phyloP scores from a whole-genome alignment of 2,797 vertebrate species.

The Cephalopachus bancanus region DNA sequence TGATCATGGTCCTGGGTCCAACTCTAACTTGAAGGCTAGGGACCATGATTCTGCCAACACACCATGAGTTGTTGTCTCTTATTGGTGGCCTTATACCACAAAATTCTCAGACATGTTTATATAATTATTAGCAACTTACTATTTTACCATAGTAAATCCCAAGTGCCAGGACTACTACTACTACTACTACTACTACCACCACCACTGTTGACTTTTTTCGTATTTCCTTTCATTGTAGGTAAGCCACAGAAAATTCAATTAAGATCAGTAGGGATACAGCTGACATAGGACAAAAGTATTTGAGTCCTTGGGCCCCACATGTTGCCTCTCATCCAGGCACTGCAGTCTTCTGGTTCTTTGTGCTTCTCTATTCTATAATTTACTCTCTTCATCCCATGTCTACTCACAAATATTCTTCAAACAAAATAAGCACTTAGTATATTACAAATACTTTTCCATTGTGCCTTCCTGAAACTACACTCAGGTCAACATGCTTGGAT shows the following conservation, averaged over 20 bases:
- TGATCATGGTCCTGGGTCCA: not conserved
- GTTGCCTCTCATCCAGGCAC: not conserved
- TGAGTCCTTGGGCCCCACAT: not conserved
- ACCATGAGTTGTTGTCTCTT: not conserved
- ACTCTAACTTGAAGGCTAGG: not conserved
- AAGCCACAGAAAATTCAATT: slow-evolving; percentile 22
- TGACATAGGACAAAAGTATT: slow-evolving; percentile 15
- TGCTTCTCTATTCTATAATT: slow-evolving; percentile 24
- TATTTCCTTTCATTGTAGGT: slow-evolving; percentile 19
- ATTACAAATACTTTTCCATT: not conserved
- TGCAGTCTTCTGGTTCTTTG: slow-evolving; percentile 15
- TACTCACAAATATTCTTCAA: slow-evolving; percentile 45
- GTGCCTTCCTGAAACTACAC: not conserved
- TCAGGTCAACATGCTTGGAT: not conserved
- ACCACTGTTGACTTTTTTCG: not conserved
- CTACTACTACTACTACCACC: too few relatives aligned
- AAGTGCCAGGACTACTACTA: not conserved
- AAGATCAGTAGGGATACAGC: not conserved
- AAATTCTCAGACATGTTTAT: not conserved
- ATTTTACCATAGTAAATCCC: not conserved
- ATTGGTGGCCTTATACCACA: not conserved
- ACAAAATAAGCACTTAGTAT: slow-evolving; percentile 42
- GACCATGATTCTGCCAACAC: not conserved
- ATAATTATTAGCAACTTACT: not conserved
- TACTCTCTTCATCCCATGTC: not conserved